Base-by-base conservation (phyloP, 2,888 invertebrate genomes). In the Nomada fucata region DNA sequence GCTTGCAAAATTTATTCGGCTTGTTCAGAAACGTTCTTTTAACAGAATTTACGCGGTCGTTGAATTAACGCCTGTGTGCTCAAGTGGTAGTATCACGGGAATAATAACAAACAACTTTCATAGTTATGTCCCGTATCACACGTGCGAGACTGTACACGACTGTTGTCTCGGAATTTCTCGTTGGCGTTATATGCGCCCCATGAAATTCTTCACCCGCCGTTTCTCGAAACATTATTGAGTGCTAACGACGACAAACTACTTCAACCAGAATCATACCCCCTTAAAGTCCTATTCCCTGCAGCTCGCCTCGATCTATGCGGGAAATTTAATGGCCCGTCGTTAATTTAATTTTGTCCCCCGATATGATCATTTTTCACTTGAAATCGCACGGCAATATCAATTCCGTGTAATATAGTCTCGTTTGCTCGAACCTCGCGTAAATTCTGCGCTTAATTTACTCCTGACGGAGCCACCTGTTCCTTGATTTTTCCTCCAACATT, bases 331-430 rank as follows among this genome's bases (percentile, higher is more conserved):
- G 60, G 5, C 23, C 13, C n/a, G 47, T 61, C 78, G 67, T 78
- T 76, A 76, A 78, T 78, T 67, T 76, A 67, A 78, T 78, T 76
- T 67, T 76, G 60, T 76, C 47, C 29, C 55, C 55, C 76, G 76
- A 76, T 47, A 50, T 36, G 61, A 29, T 55, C 61, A 78, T 78
- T 78, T 78, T 78, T 78, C 78, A 78, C 50, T 15, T 15, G 23
- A 76, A 78, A 76, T 76, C 36, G 57, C n/a, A 26, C n/a, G 47
- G 78, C 36, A 61, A 76, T 78, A 76, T 76, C 67, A 68, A 68
- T 67, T 53, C 26, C 76, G 42, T 55, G 67, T 71, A 71, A 53
- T 42, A 59, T 47, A 50, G 61, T 77, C 77, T 36, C 65, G 65
- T 67, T 75, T 76, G 55, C 44, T 55, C 53, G 76, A 60, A 52